Evolutionary conservation across 1,140 invertebrate species (phyloP).

Genomic region (Drosophila ananassae): DNA sequence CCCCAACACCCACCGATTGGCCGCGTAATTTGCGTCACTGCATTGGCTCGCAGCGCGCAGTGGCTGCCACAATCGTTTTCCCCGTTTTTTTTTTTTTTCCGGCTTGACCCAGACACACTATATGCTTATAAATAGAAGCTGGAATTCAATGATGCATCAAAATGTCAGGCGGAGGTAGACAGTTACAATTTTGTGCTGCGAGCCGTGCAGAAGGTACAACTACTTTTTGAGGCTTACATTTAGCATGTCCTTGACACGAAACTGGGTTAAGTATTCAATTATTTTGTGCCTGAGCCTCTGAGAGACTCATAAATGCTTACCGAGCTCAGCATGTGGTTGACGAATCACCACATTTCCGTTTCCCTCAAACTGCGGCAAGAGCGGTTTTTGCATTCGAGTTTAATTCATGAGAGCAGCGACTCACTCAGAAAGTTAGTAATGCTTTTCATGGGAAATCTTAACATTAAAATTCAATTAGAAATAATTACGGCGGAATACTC

Average conservation of each 20-base stretch:
- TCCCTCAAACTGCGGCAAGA: neutral
- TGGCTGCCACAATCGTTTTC: neutral
- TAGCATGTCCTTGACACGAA: conserved; percentile 15
- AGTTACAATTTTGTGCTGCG: neutral
- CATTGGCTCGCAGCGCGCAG: neutral
- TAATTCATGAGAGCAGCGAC: conserved; percentile 1
- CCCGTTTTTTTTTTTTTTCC: neutral
- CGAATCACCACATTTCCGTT: neutral
- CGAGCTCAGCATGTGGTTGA: conserved; percentile 5
- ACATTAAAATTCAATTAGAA: conserved; percentile 11
- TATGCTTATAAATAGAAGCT: conserved; percentile 36
- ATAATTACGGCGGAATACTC: neutral
- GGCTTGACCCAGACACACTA: neutral
- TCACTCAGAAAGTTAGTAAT: conserved; percentile 1
- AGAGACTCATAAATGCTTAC: neutral
- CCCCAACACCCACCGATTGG: neutral
- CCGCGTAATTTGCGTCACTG: conserved; percentile 42
- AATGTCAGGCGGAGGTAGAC: neutral
- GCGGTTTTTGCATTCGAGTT: conserved; percentile 17
- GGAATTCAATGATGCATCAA: neutral
- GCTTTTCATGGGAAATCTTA: neutral
- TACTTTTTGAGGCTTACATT: neutral
- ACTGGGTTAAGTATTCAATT: conserved; percentile 33
- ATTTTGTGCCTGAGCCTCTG: conserved; percentile 11
- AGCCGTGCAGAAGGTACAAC: neutral